These are phyloP conservation scores for Atherix ibis DNA, from an alignment of 2,888 invertebrate species.

Conservation along the genomic window DNA sequence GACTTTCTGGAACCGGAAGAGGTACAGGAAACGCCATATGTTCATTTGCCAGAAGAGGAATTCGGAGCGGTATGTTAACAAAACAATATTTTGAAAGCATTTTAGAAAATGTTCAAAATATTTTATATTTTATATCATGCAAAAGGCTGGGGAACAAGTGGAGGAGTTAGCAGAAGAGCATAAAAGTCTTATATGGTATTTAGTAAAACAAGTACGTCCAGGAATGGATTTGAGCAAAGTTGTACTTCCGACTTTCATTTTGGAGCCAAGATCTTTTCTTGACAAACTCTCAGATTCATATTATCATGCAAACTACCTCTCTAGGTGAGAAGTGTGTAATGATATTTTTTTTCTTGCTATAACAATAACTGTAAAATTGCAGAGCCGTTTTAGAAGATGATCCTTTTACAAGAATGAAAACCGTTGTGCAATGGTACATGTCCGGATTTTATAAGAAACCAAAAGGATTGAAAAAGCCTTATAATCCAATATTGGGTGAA, in stretches of 20 bases:
- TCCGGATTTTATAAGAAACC: slow-evolving; percentile 90
- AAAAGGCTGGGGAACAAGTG: slow-evolving; percentile 64
- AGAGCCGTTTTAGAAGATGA: slow-evolving; percentile 74
- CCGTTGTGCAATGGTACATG: slow-evolving; percentile 78
- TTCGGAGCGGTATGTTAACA: slow-evolving; percentile 35
- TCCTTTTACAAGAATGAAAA: slow-evolving; percentile 78
- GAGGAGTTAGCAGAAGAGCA: slow-evolving; percentile 90
- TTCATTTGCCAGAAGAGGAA: slow-evolving; percentile 41
- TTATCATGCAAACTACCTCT: slow-evolving; percentile 80
- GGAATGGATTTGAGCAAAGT: slow-evolving; percentile 83
- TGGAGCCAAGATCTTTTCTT: slow-evolving; percentile 84
- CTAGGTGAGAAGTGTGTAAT: slow-evolving; percentile 49
- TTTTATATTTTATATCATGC: slow-evolving; percentile 4
- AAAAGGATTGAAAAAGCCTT: slow-evolving; percentile 87
- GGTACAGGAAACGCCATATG: slow-evolving; percentile 43
- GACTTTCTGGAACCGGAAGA: slow-evolving; percentile 23
- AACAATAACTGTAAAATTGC: too few species aligned
- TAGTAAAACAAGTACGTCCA: slow-evolving; percentile 86
- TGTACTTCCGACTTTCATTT: slow-evolving; percentile 83
- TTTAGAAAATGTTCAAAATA: slow-evolving; percentile 1
- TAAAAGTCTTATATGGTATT: slow-evolving; percentile 85
- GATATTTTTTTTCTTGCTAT: slow-evolving; percentile 1
- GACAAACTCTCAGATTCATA: slow-evolving; percentile 89
- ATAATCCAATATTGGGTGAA: slow-evolving; percentile 89
- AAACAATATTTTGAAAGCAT: not conserved